Evolutionary conservation across 1,140 invertebrate species (phyloP).

Genomic region (Lordiphosa clarofinis): DNA sequence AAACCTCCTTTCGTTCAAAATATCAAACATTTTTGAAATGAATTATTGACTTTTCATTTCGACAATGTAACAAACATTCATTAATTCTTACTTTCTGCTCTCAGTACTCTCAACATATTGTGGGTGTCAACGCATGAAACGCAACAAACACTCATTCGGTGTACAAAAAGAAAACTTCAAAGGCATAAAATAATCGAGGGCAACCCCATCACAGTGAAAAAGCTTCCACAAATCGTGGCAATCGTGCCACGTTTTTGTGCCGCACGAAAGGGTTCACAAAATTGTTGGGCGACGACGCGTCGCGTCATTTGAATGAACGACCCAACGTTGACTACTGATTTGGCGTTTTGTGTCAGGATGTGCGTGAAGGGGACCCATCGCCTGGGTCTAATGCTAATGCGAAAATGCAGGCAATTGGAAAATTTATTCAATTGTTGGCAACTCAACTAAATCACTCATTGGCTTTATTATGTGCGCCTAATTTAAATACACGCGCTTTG

Average conservation of each 20-base stretch:
- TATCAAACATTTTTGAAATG: too few relatives aligned
- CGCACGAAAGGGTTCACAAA: conserved; percentile 64
- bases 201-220: conserved; percentile 16
- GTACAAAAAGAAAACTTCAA: conserved; percentile 43
- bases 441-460: conserved; percentile 79
- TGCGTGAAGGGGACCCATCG: conserved; percentile 8
- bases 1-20: too few relatives aligned
- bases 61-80: too few relatives aligned
- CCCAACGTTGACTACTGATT: conserved; percentile 47
- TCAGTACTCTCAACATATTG: background rate
- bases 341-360: conserved; percentile 52
- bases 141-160: conserved; percentile 69
- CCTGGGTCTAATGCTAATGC: conserved; percentile 58
- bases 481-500: conserved; percentile 65
- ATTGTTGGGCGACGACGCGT: conserved; percentile 52
- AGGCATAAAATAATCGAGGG: conserved; percentile 38
- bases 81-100: too few relatives aligned
- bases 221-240: conserved; percentile 1
- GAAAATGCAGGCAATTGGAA: conserved; percentile 72
- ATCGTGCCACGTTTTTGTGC: conserved; percentile 22
- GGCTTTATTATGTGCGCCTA: conserved; percentile 70
- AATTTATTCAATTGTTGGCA: conserved; percentile 78
- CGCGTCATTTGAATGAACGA: conserved; percentile 62
- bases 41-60: too few relatives aligned
- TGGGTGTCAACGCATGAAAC: conserved; percentile 72